Percentiles rank a stretch among this genome's conserved stretches.
Conservation (phyloP, 2,888 invertebrate species). For the Pteria penguin region DNA sequence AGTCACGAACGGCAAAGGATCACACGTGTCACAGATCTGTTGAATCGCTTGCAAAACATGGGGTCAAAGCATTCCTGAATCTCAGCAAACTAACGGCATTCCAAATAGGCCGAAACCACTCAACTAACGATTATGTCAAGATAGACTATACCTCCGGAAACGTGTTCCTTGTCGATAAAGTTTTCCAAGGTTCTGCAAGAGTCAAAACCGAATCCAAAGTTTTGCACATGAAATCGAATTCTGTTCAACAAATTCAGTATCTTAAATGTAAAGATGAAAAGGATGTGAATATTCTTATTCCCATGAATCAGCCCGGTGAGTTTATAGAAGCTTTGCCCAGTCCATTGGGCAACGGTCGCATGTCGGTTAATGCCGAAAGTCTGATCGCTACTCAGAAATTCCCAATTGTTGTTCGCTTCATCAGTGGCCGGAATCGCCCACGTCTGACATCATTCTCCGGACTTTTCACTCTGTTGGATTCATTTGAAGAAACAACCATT, state of each 20-base stretch:
- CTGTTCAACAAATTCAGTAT: slow-evolving; percentile 52
- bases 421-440: slow-evolving; percentile 63
- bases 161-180: slow-evolving; percentile 63
- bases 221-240: slow-evolving; percentile 42
- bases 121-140: slow-evolving; percentile 53
- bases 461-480: slow-evolving; percentile 68
- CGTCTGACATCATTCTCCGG: slow-evolving; percentile 65
- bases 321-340: slow-evolving; percentile 66
- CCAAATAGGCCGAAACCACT: slow-evolving; percentile 42
- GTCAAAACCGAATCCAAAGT: slow-evolving; percentile 52
- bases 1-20: slow-evolving; percentile 68
- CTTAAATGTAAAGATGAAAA: slow-evolving; percentile 68
- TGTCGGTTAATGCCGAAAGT: slow-evolving; percentile 61
- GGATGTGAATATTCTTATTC: slow-evolving; percentile 59
- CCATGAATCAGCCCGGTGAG: slow-evolving; percentile 61
- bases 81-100: slow-evolving; percentile 63
- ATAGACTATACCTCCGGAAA: slow-evolving; percentile 67
- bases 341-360: slow-evolving; percentile 50
- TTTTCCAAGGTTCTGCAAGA: slow-evolving; percentile 52
- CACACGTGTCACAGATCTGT: slow-evolving; percentile 58
- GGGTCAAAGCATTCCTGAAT: slow-evolving; percentile 65
- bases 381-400: slow-evolving; percentile 65
- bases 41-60: slow-evolving; percentile 56
- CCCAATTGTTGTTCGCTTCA: slow-evolving; percentile 67
- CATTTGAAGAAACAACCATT: slow-evolving; percentile 66